These are phyloP conservation scores for Centropyge bicolor DNA, from an alignment of 2,797 vertebrate genomes.

Conservation along the genomic window DNA sequence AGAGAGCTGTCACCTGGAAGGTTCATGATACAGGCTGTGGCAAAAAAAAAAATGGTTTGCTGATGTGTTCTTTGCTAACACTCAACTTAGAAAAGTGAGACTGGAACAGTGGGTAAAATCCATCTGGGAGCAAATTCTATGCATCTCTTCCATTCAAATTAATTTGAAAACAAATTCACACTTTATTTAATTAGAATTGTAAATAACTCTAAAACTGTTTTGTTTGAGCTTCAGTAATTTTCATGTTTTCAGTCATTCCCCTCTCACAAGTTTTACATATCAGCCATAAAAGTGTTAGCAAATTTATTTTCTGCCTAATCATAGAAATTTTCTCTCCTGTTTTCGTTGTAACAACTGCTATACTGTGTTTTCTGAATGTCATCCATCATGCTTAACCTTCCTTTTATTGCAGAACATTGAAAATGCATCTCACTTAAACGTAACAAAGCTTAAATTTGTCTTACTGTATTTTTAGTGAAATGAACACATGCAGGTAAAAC, in stretches of 20 bases:
- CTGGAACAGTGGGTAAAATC: slow-evolving; percentile 53
- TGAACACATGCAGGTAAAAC: slow-evolving; percentile 68
- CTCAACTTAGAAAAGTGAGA: slow-evolving; percentile 58
- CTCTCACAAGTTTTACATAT: slow-evolving; percentile 57
- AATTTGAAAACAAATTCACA: slow-evolving; percentile 70
- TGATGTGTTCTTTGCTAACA: slow-evolving; percentile 56
- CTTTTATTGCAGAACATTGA: slow-evolving; percentile 55
- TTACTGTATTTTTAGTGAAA: slow-evolving; percentile 69
- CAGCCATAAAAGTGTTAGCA: slow-evolving; percentile 50
- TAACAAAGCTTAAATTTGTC: slow-evolving; percentile 66
- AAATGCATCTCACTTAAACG: slow-evolving; percentile 77
- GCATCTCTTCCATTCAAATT: slow-evolving; percentile 58
- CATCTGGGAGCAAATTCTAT: slow-evolving; percentile 55
- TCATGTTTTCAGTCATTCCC: slow-evolving; percentile 41
- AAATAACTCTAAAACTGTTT: slow-evolving; percentile 64
- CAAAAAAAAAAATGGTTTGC: slow-evolving; percentile 28
- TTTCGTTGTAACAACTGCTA: slow-evolving; percentile 50
- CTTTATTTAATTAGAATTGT: slow-evolving; percentile 66
- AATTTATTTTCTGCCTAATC: slow-evolving; percentile 65
- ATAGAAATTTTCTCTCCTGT: slow-evolving; percentile 50
- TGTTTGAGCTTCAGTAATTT: slow-evolving; percentile 63
- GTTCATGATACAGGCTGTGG: slow-evolving; percentile 40
- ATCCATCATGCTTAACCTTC: slow-evolving; percentile 73
- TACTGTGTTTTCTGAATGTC: slow-evolving; percentile 54
- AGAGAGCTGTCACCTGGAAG: slow-evolving; percentile 55